Evolutionary conservation across 1,140 invertebrate genomes (phyloP).

Genomic region (Polypedilum vanderplanki): DNA sequence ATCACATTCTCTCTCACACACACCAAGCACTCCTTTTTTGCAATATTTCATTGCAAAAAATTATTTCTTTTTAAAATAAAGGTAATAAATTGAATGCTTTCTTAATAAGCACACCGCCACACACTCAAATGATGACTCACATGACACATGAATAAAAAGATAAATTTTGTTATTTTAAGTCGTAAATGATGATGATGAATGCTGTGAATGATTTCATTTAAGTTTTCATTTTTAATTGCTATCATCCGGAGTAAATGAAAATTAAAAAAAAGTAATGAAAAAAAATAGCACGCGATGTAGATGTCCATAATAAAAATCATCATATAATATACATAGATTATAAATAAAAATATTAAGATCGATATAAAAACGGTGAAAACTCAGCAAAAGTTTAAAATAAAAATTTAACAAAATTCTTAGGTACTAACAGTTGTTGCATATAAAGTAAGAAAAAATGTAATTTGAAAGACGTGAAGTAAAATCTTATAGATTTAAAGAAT

Average conservation of each 20-base stretch:
- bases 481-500: conserved; percentile 19
- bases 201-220: background rate
- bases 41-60: too few relatives aligned
- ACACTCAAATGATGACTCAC: background rate
- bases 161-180: background rate
- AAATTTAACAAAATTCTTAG: background rate
- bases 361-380: background rate
- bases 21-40: too few relatives aligned
- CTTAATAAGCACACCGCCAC: background rate
- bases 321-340: background rate
- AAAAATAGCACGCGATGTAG: background rate
- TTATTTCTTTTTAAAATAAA: too few relatives aligned
- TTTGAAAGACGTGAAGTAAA: background rate
- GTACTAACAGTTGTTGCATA: conserved; percentile 17
- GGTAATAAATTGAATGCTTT: too few relatives aligned
- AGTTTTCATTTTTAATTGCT: background rate
- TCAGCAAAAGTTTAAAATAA: background rate
- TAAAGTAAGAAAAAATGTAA: background rate
- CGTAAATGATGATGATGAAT: background rate
- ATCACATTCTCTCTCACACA: too few relatives aligned
- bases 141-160: background rate
- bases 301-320: conserved; percentile 1
- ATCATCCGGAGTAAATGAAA: background rate
- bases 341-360: too few relatives aligned
- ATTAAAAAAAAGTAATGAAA: background rate